Evolutionary conservation across 1,140 invertebrate species (phyloP).

Genomic region (Bombyx mori): ASM3026992v2 NC_085116.1:5563001-5563500

Average conservation of each 20-base stretch:
- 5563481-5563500: too few species aligned
- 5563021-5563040: slow-evolving; percentile 64
- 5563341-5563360: slow-evolving; percentile 10
- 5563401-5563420: too few species aligned
- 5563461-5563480: too few species aligned
- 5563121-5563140: slow-evolving; percentile 60
- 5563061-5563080: slow-evolving; percentile 71
- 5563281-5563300: slow-evolving; percentile 54
- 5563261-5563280: slow-evolving; percentile 32
- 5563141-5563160: slow-evolving; percentile 68
- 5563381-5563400: not conserved
- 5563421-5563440: too few species aligned
- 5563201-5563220: slow-evolving; percentile 42
- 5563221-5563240: slow-evolving; percentile 37
- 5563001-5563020: slow-evolving; percentile 46
- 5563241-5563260: slow-evolving; percentile 60
- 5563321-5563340: slow-evolving; percentile 38
- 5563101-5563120: slow-evolving; percentile 51
- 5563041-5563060: slow-evolving; percentile 65
- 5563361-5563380: not conserved
- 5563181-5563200: slow-evolving; percentile 62
- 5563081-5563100: slow-evolving; percentile 71
- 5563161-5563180: slow-evolving; percentile 57
- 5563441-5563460: too few species aligned
- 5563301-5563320: slow-evolving; percentile 62